These are phyloP conservation scores for Garrulus glandarius DNA, from an alignment of 2,797 vertebrate species.

Conservation along the genomic window DNA sequence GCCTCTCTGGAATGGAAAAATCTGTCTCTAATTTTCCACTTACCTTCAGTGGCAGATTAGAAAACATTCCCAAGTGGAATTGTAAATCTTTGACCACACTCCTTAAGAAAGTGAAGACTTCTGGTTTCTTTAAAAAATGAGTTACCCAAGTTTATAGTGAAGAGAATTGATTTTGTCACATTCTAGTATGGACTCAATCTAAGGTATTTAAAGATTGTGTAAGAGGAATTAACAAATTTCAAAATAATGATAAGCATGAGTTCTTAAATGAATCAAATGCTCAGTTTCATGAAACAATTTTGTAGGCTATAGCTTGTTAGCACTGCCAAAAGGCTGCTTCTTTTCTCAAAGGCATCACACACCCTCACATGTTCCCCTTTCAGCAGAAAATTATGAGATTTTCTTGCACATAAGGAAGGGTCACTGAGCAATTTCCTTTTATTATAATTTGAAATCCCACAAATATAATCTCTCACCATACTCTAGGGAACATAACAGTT, in stretches of 20 bases:
- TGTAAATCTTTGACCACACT: constrained; percentile 17
- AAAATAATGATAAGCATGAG: not conserved
- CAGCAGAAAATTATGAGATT: constrained; percentile 56
- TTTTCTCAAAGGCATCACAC: constrained; percentile 42
- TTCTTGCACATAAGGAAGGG: constrained; percentile 48
- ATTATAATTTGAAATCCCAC: constrained; percentile 60
- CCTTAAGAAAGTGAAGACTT: not conserved
- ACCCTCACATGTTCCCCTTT: not conserved
- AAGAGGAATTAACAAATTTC: not conserved
- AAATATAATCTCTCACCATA: constrained; percentile 44
- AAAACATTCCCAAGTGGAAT: constrained; percentile 20
- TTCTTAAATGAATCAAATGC: not conserved
- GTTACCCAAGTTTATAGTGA: not conserved
- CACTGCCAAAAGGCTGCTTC: constrained; percentile 12
- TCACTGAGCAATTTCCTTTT: constrained; percentile 69
- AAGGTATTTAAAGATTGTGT: not conserved
- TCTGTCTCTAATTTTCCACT: constrained; percentile 55
- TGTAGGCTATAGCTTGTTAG: not conserved
- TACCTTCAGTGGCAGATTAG: constrained; percentile 10
- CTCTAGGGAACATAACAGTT: not conserved
- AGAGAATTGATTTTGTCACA: not conserved
- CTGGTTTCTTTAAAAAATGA: not conserved
- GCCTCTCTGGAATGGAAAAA: constrained; percentile 22
- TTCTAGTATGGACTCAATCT: not conserved
- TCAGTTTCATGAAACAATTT: not conserved